Conservation (phyloP, 2,797 vertebrate genomes). For the Gymnodraco acuticeps region DNA sequence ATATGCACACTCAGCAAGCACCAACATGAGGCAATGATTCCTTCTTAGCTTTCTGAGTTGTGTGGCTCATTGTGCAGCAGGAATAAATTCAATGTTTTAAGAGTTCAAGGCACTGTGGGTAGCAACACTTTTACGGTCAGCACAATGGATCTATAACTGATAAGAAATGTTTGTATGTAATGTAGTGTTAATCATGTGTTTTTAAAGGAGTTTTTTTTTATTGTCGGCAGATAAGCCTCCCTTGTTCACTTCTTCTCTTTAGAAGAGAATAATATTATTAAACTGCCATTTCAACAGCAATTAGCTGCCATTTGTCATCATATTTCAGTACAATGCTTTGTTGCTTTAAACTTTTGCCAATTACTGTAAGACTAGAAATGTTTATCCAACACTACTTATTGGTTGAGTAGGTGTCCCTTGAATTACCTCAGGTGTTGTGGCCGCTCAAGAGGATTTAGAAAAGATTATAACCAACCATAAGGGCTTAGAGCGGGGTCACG, state of each 20-base stretch:
- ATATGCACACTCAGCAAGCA: background rate
- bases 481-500: background rate
- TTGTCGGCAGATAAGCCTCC: background rate
- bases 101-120: no score
- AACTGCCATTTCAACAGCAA: background rate
- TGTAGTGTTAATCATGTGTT: background rate
- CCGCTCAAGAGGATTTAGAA: conserved; percentile 1
- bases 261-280: background rate
- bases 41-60: no score
- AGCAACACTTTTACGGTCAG: no score
- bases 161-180: no score
- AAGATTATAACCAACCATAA: conserved; percentile 1
- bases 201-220: background rate
- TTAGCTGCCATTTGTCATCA: no score
- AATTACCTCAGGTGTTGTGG: background rate
- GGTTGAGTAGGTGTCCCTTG: background rate
- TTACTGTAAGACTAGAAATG: background rate
- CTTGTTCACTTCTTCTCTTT: background rate
- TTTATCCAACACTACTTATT: background rate
- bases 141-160: no score
- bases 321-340: background rate
- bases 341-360: background rate
- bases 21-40: no score
- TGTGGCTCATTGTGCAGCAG: no score
- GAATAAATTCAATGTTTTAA: no score